These are phyloP conservation scores for Hippocampus comes DNA, from an alignment of 2,113 vertebrate genomes.

Conservation along the genomic window DNA sequence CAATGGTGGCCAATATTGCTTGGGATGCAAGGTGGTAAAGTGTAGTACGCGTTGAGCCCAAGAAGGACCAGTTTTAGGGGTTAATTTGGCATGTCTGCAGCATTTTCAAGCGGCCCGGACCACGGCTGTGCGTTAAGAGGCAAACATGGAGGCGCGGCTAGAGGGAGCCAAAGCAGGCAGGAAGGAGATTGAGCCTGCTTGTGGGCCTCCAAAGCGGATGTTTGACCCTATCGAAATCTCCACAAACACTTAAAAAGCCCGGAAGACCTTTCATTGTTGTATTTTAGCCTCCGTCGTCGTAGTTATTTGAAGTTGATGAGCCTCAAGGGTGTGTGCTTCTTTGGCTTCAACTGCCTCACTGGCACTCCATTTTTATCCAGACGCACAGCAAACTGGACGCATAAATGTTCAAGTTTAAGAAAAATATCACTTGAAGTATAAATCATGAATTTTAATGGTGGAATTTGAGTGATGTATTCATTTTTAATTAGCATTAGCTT, in stretches of 20 bases:
- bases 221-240: slow-evolving; percentile 28
- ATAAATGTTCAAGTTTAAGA: slow-evolving; percentile 17
- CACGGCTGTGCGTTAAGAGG: slow-evolving; percentile 62
- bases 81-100: slow-evolving; percentile 39
- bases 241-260: slow-evolving; percentile 36
- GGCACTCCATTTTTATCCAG: slow-evolving; percentile 1
- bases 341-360: slow-evolving; percentile 22
- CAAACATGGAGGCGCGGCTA: slow-evolving; percentile 70
- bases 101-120: slow-evolving; percentile 47
- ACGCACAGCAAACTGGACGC: slow-evolving; percentile 38
- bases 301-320: slow-evolving; percentile 24
- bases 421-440: not conserved
- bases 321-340: slow-evolving; percentile 24
- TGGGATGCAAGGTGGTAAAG: slow-evolving; percentile 11
- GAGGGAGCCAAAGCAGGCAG: slow-evolving; percentile 72
- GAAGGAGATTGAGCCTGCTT: slow-evolving; percentile 5
- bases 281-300: slow-evolving; percentile 11
- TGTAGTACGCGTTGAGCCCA: slow-evolving; percentile 21
- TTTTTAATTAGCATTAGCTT: slow-evolving; percentile 31
- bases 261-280: slow-evolving; percentile 35
- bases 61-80: slow-evolving; percentile 44
- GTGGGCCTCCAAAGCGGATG: slow-evolving; percentile 27
- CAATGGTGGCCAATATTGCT: slow-evolving; percentile 35
- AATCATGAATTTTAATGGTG: not conserved
- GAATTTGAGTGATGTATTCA: slow-evolving; percentile 3